Percentiles rank a stretch among this genome's conserved stretches.
Evolutionary conservation across 2,113 vertebrate species (phyloP).

Genomic region (Ochotona princeps): DNA sequence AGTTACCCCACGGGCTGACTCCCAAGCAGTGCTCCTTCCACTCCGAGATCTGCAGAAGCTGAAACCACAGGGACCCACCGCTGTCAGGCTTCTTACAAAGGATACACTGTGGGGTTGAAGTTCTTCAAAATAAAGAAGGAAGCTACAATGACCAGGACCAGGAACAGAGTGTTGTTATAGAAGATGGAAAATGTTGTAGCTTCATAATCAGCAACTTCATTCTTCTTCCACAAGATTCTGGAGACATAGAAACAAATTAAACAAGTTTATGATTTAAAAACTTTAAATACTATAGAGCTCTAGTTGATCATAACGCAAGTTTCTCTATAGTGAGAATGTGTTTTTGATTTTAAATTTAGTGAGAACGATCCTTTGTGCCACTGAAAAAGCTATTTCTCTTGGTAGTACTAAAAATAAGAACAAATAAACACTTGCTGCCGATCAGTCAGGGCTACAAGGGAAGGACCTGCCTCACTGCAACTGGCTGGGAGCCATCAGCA

Average conservation of each 20-base stretch:
- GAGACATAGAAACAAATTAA: conserved; percentile 9
- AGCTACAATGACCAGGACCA: conserved; percentile 95
- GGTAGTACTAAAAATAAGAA: not conserved
- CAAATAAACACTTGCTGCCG: not conserved
- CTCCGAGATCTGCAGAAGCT: not conserved
- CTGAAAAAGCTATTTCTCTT: not conserved
- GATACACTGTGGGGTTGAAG: conserved; percentile 99
- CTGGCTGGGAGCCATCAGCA: not conserved
- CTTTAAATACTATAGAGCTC: not conserved
- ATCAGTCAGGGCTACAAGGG: not conserved
- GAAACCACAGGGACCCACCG: conserved; percentile 32
- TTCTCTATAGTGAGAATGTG: not conserved
- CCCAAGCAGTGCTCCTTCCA: not conserved
- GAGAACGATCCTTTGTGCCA: not conserved
- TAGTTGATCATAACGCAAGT: not conserved
- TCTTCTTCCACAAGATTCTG: conserved; percentile 99
- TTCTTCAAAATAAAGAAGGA: conserved; percentile 99
- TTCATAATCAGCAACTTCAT: conserved; percentile 98
- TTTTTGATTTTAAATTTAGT: conserved; percentile 25
- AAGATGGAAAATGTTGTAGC: conserved; percentile 99
- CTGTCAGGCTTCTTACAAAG: conserved; percentile 81
- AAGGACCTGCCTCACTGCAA: not conserved
- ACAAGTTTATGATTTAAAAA: not conserved
- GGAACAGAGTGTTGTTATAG: conserved; percentile 98
- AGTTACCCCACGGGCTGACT: not conserved